Conservation (phyloP, 2,888 invertebrate genomes). For the Drosophila meridiana region DNA sequence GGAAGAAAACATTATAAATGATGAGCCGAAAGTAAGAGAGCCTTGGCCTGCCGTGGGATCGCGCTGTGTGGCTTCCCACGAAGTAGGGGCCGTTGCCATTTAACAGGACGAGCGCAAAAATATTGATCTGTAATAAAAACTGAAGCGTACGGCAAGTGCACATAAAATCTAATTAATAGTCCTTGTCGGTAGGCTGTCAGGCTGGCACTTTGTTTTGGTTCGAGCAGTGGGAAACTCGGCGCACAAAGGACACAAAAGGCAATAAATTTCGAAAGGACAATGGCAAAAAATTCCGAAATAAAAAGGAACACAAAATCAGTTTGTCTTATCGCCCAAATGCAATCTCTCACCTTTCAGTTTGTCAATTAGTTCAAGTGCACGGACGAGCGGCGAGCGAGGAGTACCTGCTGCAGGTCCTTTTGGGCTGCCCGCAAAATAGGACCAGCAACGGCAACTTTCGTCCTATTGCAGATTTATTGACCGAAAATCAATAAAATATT, state of each 20-base stretch:
- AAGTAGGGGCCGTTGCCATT: slow-evolving; percentile 42
- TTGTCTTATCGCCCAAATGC: slow-evolving; percentile 70
- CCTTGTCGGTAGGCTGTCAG: slow-evolving; percentile 65
- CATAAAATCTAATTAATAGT: slow-evolving; percentile 80
- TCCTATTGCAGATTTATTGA: slow-evolving; percentile 46
- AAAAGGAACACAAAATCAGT: slow-evolving; percentile 46
- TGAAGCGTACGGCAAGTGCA: slow-evolving; percentile 61
- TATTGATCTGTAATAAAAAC: slow-evolving; percentile 74
- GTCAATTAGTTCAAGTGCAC: slow-evolving; percentile 79
- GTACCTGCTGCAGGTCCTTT: slow-evolving; percentile 46
- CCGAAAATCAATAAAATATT: slow-evolving; percentile 70
- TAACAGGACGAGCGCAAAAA: slow-evolving; percentile 68
- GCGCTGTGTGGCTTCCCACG: slow-evolving; percentile 66
- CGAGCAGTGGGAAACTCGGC: slow-evolving; percentile 74
- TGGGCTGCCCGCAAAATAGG: slow-evolving; percentile 6
- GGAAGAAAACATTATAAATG: slow-evolving; percentile 37
- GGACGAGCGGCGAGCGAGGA: slow-evolving; percentile 1
- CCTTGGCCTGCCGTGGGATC: slow-evolving; percentile 21
- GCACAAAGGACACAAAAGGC: slow-evolving; percentile 53
- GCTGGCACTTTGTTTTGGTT: slow-evolving; percentile 77
- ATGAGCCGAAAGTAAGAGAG: not conserved
- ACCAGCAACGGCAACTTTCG: slow-evolving; percentile 28
- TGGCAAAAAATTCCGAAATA: slow-evolving; percentile 25
- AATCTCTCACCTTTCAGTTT: slow-evolving; percentile 77
- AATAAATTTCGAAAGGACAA: slow-evolving; percentile 64